Evolutionary conservation across 2,113 vertebrate species (phyloP).

Genomic region (Oncorhynchus tshawytscha): DNA sequence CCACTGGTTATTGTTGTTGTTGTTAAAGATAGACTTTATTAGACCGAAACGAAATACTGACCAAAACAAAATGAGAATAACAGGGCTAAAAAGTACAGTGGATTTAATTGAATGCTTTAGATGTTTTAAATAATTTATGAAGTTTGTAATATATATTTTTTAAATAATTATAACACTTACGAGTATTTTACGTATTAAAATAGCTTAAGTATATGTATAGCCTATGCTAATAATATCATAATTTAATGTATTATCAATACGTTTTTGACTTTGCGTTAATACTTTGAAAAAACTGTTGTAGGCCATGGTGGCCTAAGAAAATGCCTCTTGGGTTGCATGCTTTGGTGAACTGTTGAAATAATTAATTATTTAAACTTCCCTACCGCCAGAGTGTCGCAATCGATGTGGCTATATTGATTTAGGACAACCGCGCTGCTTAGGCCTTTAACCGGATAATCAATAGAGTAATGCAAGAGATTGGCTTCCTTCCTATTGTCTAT

Average conservation of each 20-base stretch:
- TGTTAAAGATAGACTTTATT: too few relatives aligned
- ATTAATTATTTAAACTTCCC: background rate
- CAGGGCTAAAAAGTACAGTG: too few relatives aligned
- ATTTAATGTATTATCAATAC: background rate
- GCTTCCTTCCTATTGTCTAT: background rate
- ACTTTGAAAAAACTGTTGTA: background rate
- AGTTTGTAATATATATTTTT: too few relatives aligned
- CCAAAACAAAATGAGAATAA: too few relatives aligned
- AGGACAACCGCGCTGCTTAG: conserved; percentile 2
- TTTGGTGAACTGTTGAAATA: background rate
- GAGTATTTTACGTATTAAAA: too few relatives aligned
- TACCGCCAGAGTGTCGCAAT: conserved; percentile 9
- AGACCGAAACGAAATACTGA: too few relatives aligned
- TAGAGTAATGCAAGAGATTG: background rate
- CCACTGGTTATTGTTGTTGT: too few relatives aligned
- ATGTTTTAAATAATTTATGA: too few relatives aligned
- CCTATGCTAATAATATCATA: too few relatives aligned
- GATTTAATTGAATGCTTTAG: too few relatives aligned
- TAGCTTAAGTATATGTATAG: too few relatives aligned
- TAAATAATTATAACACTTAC: too few relatives aligned
- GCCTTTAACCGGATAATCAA: conserved; percentile 11
- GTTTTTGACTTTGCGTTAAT: background rate
- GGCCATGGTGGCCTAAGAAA: background rate
- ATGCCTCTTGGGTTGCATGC: background rate
- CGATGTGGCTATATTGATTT: conserved; percentile 8